Conservation (phyloP, 2,888 invertebrate genomes). For the Agriopis aurantiaria region DNA sequence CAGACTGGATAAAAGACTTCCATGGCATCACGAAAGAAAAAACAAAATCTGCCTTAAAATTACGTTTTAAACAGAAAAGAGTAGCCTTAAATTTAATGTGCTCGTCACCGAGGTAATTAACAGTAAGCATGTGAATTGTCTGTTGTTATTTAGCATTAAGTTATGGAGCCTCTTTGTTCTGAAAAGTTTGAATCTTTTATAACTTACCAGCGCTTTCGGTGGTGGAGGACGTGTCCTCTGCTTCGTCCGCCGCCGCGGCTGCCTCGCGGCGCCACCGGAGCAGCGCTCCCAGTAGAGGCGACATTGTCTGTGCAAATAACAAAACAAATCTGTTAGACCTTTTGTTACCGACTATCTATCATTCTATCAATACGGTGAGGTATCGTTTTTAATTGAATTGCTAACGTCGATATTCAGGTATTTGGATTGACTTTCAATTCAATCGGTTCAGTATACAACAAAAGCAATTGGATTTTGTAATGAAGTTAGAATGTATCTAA, state of each 20-base stretch:
- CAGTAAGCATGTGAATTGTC: too few relatives aligned
- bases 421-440: slow-evolving; percentile 1
- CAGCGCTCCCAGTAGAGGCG: slow-evolving; percentile 69
- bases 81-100: too few relatives aligned
- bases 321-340: slow-evolving; percentile 8
- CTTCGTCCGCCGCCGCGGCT: slow-evolving; percentile 46
- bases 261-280: slow-evolving; percentile 79
- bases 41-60: too few relatives aligned
- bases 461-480: slow-evolving; percentile 1
- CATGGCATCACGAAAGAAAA: too few relatives aligned
- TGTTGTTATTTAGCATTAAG: too few relatives aligned
- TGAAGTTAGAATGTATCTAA: neutral
- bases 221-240: slow-evolving; percentile 45
- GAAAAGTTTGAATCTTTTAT: neutral
- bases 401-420: neutral
- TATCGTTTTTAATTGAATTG: slow-evolving; percentile 2
- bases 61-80: too few relatives aligned
- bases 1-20: too few relatives aligned
- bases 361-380: neutral
- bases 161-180: too few relatives aligned
- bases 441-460: neutral
- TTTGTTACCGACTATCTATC: neutral
- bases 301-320: slow-evolving; percentile 64
- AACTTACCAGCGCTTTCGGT: slow-evolving; percentile 34
- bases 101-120: too few relatives aligned